Evolutionary conservation across 2,797 vertebrate genomes (phyloP).

Genomic region (Sebastes melanostomus): DNA sequence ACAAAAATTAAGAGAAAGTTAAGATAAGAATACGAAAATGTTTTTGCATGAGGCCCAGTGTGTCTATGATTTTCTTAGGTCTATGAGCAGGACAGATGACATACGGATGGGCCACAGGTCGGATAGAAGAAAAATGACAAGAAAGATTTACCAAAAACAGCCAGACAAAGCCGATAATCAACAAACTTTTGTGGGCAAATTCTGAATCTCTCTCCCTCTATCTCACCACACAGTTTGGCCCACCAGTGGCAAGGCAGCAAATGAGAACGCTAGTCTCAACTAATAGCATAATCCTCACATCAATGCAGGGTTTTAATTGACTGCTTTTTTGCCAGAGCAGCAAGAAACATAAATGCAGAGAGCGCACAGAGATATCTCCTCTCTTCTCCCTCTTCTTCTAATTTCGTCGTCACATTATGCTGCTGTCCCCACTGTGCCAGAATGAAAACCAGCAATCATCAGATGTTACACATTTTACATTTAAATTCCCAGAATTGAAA

Average conservation of each 20-base stretch:
- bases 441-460: constrained; percentile 64
- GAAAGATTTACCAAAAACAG: constrained; percentile 13
- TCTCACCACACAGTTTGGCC: constrained; percentile 19
- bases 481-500: constrained; percentile 65
- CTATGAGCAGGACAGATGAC: neutral
- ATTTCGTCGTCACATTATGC: constrained; percentile 59
- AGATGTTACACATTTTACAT: constrained; percentile 64
- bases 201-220: constrained; percentile 10
- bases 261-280: constrained; percentile 59
- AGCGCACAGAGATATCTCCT: constrained; percentile 42
- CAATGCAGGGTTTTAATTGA: constrained; percentile 70
- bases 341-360: constrained; percentile 54
- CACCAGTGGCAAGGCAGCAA: constrained; percentile 40
- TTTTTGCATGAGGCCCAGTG: too few species aligned
- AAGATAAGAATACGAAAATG: too few species aligned
- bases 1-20: too few species aligned
- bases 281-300: constrained; percentile 75
- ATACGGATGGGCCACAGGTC: neutral
- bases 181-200: neutral
- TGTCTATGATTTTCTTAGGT: neutral
- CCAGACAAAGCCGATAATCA: constrained; percentile 15
- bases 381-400: constrained; percentile 39
- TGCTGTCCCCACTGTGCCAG: constrained; percentile 31
- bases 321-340: constrained; percentile 52
- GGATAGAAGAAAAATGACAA: neutral